Evolutionary conservation across 2,797 vertebrate genomes (phyloP), one percentile per base, ranked within the genome.

Genomic region (Adrianichthys oophorus): DNA sequence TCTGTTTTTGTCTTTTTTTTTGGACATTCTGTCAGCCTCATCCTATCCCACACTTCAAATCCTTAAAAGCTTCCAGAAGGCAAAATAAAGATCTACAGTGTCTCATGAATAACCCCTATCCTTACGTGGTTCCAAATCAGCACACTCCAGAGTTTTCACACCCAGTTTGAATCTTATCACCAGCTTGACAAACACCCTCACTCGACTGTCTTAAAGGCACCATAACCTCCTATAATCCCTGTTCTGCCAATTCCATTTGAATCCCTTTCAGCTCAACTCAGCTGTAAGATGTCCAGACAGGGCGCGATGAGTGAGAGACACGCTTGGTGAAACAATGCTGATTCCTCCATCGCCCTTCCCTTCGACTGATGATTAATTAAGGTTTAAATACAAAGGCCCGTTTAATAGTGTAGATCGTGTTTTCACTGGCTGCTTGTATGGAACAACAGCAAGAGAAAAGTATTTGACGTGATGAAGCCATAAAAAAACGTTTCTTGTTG

Each of bases 351-450:
- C 15, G 45, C 60, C 71, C 74, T 66, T 79, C 62, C 32, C 32
- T 37, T 70, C 61, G 76, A 79, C 61, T 69, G 14, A 64, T 59
- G 73, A 80, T 83, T 75, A 79, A 83, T 83, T 75, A 71, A 67
- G 73, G 81, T 68, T 37, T 59, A 69, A 54, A 65, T 43, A 41
- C 62, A 65, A 58, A 68, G 52, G 15, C 46, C 16, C 55, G 61
- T 69, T 71, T 70, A 68, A 80, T 68, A 68, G 70, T 50, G 56
- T 64, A 40, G 41, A 56, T 59, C 62, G 63, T 82, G 73, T 84
- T 88, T 88, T 84, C 52, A 72, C 79, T 84, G 78, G 81, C 78
- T 66, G 42, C 80, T 86, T 69, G 52, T 45, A 21, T 62, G 46
- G 72, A 54, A 64, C 67, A 24, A 43, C 44, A 56, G 32, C 17